Base-by-base conservation (phyloP, 2,113 vertebrate species). In the Talpa occidentalis region DNA sequence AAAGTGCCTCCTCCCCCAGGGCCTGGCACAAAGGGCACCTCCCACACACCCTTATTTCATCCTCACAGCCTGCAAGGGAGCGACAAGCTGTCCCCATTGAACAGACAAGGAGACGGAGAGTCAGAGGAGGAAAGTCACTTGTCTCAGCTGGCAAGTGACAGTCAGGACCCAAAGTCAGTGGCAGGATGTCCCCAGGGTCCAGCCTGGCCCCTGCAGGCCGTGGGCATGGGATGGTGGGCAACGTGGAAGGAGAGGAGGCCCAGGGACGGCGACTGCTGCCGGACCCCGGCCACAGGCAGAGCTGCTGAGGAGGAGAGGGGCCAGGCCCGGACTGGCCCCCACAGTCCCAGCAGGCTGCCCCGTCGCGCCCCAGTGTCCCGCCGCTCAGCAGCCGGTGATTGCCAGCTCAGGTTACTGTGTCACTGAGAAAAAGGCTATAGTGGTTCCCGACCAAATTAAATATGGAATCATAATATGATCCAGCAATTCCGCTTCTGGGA, bases 251-350 rank as follows among this genome's bases (percentile, higher is more conserved):
- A 56, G 32, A 11, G 15, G 21, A n/a, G 56, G 28, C 19, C 4
- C 52, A 44, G 69, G 28, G 28, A 28, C 76, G 24, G 35, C 6
- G 64, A 73, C 94, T 1, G 6, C 16, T 3, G 17, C 42, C 8
- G 4, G 32, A 60, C 76, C 91, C 89, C 91, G 87, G 85, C 40
- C 82, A 87, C 7, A 32, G 6, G 91, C 81, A 96, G 62, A 30
- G 11, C 6, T n/a, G 5, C 82, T 8, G 21, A 14, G n/a, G 2
- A 62, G 64, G 49, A 15, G 14, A 14, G 22, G 30, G 22, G 30
- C 32, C 62, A 9, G 1, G 52, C 32, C 19, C 0, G 0, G 7
- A 26, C 8, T 16, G 12, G 62, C 72, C 17, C 47, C 62, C 30
- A 32, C 10, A 35, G 26, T 40, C 21, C n/a, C 42, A 26, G 3